Percentiles rank a stretch among this genome's conserved stretches.
Conservation (phyloP, 1,140 invertebrate genomes). For the Stegodyphus dumicola region DNA sequence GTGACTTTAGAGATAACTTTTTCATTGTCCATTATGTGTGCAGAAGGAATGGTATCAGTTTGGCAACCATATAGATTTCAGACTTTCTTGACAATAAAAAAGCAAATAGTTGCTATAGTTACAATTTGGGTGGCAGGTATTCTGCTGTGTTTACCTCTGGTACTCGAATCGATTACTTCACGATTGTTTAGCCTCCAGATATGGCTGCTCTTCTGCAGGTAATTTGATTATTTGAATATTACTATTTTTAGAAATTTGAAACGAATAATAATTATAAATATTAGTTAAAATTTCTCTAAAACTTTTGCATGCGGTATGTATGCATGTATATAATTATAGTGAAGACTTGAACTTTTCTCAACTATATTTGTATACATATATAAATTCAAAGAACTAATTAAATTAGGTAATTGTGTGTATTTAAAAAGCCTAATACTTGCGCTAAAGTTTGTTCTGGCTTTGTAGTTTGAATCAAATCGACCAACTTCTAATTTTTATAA, state of each 20-base stretch:
- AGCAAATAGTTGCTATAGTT: slow-evolving; percentile 50
- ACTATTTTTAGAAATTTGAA: neutral
- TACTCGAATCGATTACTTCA: slow-evolving; percentile 17
- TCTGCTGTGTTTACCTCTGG: slow-evolving; percentile 34
- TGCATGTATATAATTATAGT: too few relatives aligned
- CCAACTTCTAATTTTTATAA: too few relatives aligned
- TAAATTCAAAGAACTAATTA: too few relatives aligned
- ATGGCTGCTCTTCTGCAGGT: slow-evolving; percentile 34
- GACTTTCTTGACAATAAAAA: slow-evolving; percentile 39
- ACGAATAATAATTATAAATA: neutral
- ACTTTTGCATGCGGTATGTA: too few relatives aligned
- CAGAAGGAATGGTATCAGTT: slow-evolving; percentile 27
- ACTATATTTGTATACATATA: too few relatives aligned
- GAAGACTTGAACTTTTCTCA: too few relatives aligned
- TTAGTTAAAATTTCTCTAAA: too few relatives aligned
- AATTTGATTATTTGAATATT: neutral
- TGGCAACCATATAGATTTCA: slow-evolving; percentile 49
- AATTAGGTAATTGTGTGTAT: too few relatives aligned
- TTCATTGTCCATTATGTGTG: slow-evolving; percentile 26
- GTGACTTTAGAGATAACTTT: slow-evolving; percentile 55
- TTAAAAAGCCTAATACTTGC: too few relatives aligned
- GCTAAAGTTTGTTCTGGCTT: too few relatives aligned
- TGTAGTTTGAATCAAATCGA: too few relatives aligned
- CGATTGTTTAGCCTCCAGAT: slow-evolving; percentile 30
- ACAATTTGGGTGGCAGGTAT: slow-evolving; percentile 37